These are phyloP conservation scores for Drosophila willistoni DNA, from an alignment of 1,140 invertebrate genomes.

Conservation along the genomic window DNA sequence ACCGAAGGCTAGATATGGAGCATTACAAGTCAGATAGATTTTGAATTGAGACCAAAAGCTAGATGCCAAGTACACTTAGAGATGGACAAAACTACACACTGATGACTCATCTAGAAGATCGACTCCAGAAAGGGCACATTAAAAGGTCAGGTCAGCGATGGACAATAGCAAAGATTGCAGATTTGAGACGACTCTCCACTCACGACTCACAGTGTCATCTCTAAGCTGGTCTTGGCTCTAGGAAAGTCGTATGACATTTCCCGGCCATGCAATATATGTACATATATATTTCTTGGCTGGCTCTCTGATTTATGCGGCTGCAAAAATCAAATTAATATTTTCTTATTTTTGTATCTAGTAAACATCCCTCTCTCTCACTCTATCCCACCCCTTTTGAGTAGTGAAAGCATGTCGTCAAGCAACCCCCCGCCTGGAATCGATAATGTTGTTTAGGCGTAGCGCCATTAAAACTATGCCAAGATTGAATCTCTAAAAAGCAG, in stretches of 20 bases:
- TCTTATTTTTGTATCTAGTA: neutral
- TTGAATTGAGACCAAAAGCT: neutral
- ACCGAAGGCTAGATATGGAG: neutral
- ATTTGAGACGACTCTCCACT: neutral
- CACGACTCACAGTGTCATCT: conserved; percentile 1
- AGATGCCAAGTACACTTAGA: neutral
- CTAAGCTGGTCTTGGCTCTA: neutral
- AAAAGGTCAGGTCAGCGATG: too few species aligned
- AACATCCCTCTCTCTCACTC: neutral
- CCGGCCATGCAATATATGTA: neutral
- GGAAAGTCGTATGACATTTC: conserved; percentile 2
- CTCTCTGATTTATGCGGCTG: conserved; percentile 7
- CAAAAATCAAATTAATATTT: conserved; percentile 29
- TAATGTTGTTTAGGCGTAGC: conserved; percentile 24
- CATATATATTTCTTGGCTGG: neutral
- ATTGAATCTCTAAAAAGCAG: conserved; percentile 6
- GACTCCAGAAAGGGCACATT: too few species aligned
- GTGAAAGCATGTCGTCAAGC: neutral
- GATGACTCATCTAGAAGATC: neutral
- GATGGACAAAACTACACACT: neutral
- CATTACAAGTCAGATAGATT: conserved; percentile 2
- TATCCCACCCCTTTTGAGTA: neutral
- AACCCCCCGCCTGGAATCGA: conserved; percentile 10
- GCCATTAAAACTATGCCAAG: conserved; percentile 24
- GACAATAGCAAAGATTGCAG: too few species aligned